phyloP scores from a whole-genome alignment of 1,140 invertebrate genomes.

The Drosophila kikkawai region DNA sequence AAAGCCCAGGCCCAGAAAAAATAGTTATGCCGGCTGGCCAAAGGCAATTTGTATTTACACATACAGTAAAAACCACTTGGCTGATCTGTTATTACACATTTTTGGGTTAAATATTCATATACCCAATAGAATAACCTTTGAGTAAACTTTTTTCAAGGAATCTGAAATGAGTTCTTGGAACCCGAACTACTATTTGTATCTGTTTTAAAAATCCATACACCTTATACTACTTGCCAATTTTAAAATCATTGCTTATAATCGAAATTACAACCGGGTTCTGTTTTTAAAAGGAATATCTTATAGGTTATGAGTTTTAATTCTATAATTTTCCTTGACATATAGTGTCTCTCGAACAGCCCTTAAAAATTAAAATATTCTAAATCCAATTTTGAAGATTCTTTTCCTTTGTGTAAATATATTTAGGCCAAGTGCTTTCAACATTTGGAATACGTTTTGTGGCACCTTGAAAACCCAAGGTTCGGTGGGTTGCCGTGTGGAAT shows the following conservation, averaged over 20 bases:
- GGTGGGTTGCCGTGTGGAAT: constrained; percentile 38
- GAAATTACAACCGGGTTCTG: background rate
- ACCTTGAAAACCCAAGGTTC: constrained; percentile 26
- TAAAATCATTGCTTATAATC: background rate
- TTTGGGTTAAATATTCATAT: background rate
- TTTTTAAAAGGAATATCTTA: too few relatives aligned
- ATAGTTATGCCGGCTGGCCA: background rate
- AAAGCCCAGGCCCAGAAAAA: background rate
- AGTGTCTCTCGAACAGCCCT: background rate
- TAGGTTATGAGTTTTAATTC: background rate
- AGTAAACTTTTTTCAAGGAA: background rate
- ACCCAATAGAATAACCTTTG: background rate
- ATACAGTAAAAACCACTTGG: background rate
- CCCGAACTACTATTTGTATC: background rate
- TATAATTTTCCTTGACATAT: too few relatives aligned
- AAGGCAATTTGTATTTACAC: constrained; percentile 1
- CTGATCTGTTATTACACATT: background rate
- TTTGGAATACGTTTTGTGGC: constrained; percentile 30
- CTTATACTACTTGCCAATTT: background rate
- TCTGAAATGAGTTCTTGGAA: background rate
- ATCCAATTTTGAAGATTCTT: constrained; percentile 4
- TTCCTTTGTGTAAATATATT: constrained; percentile 5
- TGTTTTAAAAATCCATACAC: background rate
- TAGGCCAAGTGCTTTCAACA: constrained; percentile 11
- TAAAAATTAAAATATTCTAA: constrained; percentile 3